phyloP scores from a whole-genome alignment of 2,797 vertebrate species.

The Chrysocyon brachyurus region DNA sequence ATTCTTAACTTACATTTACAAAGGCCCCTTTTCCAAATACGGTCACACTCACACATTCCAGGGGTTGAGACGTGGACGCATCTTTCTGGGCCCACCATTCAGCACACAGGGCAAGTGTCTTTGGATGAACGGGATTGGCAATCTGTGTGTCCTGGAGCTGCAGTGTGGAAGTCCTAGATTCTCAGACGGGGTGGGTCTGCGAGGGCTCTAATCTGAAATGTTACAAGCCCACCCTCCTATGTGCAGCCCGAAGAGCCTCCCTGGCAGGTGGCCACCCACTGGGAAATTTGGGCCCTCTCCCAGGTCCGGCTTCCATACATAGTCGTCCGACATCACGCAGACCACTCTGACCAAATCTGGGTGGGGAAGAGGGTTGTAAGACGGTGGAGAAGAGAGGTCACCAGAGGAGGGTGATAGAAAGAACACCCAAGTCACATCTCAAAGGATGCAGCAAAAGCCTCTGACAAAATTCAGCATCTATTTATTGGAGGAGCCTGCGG shows the following conservation, averaged over 20 bases:
- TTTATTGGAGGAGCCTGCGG: accelerated
- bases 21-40: too few species aligned
- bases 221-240: not conserved
- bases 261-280: not conserved
- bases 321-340: too few species aligned
- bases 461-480: not conserved
- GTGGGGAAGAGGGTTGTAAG: not conserved
- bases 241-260: not conserved
- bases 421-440: not conserved
- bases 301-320: not conserved
- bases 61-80: too few species aligned
- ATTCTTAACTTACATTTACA: too few species aligned
- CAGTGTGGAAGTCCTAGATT: not conserved
- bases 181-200: not conserved
- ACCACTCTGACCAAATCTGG: not conserved
- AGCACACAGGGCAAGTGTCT: accelerated
- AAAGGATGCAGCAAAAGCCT: not conserved
- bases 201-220: not conserved
- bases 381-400: not conserved
- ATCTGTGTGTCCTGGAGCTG: not conserved
- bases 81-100: not conserved
- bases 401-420: not conserved
- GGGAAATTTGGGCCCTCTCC: not conserved
- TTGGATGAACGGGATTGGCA: accelerated
- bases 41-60: accelerated